Evolutionary conservation across 2,888 invertebrate genomes (phyloP).

Genomic region (Hermodice carunculata): DNA sequence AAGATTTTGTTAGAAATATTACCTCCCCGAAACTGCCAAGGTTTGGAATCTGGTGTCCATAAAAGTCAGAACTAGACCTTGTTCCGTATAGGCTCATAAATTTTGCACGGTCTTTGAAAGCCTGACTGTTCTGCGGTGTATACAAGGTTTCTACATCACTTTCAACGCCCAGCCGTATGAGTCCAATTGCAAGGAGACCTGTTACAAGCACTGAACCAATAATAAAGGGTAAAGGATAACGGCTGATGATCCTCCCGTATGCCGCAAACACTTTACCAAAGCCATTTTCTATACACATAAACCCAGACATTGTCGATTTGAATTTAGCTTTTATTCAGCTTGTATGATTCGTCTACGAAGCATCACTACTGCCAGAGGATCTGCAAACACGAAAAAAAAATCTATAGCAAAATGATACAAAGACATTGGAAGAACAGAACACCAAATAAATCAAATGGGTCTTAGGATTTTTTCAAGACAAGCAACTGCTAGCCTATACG

Average conservation of each 20-base stretch:
- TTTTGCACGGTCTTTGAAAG: background rate
- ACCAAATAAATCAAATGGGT: too few species aligned
- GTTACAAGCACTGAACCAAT: background rate
- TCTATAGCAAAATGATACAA: too few species aligned
- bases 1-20: background rate
- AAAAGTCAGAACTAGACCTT: slow-evolving; percentile 5
- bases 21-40: slow-evolving; percentile 18
- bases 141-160: slow-evolving; percentile 10
- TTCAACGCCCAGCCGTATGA: slow-evolving; percentile 2
- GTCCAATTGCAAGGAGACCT: slow-evolving; percentile 7
- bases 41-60: slow-evolving; percentile 21
- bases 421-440: too few species aligned
- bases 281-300: too few species aligned
- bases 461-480: too few species aligned
- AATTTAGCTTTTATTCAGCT: too few species aligned
- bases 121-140: slow-evolving; percentile 16
- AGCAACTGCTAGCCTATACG: too few species aligned
- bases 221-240: slow-evolving; percentile 11
- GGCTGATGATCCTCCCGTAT: slow-evolving; percentile 15
- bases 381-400: too few species aligned
- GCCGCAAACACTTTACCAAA: slow-evolving; percentile 19
- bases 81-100: slow-evolving; percentile 4
- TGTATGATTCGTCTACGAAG: too few species aligned
- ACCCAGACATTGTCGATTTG: too few species aligned
- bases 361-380: too few species aligned